phyloP scores from a whole-genome alignment of 2,113 vertebrate genomes.

The Bufo bufo region DNA sequence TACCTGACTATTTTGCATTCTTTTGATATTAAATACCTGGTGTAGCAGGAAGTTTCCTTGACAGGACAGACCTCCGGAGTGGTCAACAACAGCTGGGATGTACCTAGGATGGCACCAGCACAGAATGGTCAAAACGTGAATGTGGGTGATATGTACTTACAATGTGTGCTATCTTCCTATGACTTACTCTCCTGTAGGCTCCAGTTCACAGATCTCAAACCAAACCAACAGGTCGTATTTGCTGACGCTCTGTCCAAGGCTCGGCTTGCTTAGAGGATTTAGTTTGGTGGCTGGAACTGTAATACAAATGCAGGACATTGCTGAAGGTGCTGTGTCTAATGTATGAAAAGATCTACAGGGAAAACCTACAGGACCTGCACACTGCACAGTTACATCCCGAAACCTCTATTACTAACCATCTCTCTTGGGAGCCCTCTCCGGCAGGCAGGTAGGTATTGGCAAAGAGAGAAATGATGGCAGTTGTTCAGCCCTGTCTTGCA shows the following conservation, averaged over 20 bases:
- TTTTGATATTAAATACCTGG: constrained; percentile 78
- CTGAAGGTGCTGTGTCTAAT: background rate
- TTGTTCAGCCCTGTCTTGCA: constrained; percentile 86
- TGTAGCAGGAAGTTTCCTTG: constrained; percentile 94
- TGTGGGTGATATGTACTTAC: background rate
- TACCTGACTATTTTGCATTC: background rate
- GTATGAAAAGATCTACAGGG: background rate
- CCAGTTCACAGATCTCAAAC: constrained; percentile 99
- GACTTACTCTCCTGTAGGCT: constrained; percentile 98
- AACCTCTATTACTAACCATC: constrained; percentile 84
- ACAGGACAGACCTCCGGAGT: constrained; percentile 88
- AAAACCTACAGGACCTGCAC: background rate
- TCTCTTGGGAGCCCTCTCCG: constrained; percentile 79
- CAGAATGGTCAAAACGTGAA: background rate
- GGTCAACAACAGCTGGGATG: constrained; percentile 96
- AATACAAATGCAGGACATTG: constrained; percentile 45
- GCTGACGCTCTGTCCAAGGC: constrained; percentile 94
- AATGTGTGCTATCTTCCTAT: background rate
- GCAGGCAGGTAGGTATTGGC: constrained; percentile 79
- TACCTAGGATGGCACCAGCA: constrained; percentile 75
- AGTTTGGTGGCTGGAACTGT: constrained; percentile 94
- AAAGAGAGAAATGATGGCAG: constrained; percentile 86
- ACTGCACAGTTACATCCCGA: background rate
- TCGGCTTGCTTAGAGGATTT: constrained; percentile 94
- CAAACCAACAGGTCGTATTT: constrained; percentile 97